These are phyloP conservation scores for Cyphomyrus discorhynchus DNA, from an alignment of 2,113 vertebrate genomes.

Conservation along the genomic window DNA sequence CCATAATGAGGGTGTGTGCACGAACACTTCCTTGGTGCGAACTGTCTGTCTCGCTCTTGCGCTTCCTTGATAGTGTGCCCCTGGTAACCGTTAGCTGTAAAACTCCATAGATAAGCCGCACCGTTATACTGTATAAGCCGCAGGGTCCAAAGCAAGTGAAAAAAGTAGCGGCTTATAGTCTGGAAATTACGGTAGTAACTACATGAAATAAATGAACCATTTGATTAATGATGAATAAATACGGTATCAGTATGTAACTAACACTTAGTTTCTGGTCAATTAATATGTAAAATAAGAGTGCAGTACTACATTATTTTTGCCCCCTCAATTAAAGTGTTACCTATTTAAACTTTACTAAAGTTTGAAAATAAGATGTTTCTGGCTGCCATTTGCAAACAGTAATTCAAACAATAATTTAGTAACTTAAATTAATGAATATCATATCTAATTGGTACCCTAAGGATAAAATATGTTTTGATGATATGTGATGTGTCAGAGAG, in stretches of 20 bases:
- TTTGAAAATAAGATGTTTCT: neutral
- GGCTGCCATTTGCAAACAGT: neutral
- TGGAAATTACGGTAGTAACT: neutral
- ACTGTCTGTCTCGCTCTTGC: too few species aligned
- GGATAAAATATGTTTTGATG: neutral
- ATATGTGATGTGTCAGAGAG: neutral
- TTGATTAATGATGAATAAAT: neutral
- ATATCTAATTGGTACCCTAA: neutral
- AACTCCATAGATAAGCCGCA: too few species aligned
- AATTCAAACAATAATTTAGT: neutral
- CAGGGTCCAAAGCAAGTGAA: too few species aligned
- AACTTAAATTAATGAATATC: neutral
- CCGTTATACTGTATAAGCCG: too few species aligned
- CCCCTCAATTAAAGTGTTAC: too few species aligned
- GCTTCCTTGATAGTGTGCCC: too few species aligned
- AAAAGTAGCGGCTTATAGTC: too few species aligned
- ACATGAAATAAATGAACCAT: neutral
- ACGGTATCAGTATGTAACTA: neutral
- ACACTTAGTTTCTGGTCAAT: neutral
- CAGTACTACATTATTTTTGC: neutral
- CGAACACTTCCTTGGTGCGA: too few species aligned
- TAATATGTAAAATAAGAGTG: neutral
- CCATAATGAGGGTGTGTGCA: too few species aligned
- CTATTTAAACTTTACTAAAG: neutral
- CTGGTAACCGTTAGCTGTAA: too few species aligned